phyloP scores from a whole-genome alignment of 2,113 vertebrate genomes.

The Percina caprodes region DNA sequence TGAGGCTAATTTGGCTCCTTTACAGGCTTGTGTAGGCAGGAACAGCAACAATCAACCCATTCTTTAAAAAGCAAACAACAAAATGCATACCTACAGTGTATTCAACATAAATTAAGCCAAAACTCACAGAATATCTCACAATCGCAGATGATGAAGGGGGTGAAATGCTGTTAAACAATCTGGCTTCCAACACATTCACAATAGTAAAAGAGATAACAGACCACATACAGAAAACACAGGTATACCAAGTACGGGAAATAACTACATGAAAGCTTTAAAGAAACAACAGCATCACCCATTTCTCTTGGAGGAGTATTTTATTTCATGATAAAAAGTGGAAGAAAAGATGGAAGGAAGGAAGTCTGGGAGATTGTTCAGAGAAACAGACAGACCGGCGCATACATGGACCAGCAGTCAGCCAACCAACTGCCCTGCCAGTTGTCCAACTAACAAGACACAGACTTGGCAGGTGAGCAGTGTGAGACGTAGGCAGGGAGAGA shows the following conservation, averaged over 20 bases:
- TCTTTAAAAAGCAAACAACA: neutral
- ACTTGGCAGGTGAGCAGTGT: conserved; percentile 72
- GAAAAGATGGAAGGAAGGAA: conserved; percentile 20
- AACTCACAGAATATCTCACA: neutral
- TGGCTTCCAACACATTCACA: neutral
- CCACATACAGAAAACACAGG: neutral
- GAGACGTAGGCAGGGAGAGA: conserved; percentile 45
- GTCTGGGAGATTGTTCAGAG: conserved; percentile 29
- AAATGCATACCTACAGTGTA: neutral
- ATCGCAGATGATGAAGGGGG: neutral
- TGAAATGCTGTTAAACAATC: neutral
- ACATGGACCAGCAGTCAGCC: conserved; percentile 39
- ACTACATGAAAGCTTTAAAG: neutral
- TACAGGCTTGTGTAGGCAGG: neutral
- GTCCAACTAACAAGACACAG: conserved; percentile 55
- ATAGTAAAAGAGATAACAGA: neutral
- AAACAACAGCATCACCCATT: neutral
- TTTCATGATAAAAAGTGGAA: conserved; percentile 18
- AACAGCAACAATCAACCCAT: neutral
- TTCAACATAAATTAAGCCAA: neutral
- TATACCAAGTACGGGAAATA: neutral
- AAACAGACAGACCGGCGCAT: conserved; percentile 41
- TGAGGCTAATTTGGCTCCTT: neutral
- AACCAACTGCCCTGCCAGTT: conserved; percentile 42
- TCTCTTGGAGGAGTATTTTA: neutral